Conservation (phyloP, 2,888 invertebrate species). For the Cephus pygmeus region DNA sequence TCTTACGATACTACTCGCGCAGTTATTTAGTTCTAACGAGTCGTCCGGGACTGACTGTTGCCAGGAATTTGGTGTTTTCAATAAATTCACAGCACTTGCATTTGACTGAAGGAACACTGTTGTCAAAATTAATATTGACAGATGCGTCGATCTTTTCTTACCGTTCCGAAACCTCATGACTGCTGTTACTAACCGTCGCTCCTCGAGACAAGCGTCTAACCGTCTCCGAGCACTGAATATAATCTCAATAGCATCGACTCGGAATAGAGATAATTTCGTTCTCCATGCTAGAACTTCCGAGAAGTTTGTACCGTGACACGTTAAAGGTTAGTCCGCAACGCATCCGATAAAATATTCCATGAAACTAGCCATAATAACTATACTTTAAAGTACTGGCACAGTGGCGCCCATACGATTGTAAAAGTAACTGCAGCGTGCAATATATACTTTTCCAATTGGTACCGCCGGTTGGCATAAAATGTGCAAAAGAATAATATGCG, state of each 20-base stretch:
- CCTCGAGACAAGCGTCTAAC: neutral
- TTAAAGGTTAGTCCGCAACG: neutral
- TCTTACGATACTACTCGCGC: neutral
- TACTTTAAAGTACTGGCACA: neutral
- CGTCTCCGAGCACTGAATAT: neutral
- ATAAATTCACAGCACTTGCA: neutral
- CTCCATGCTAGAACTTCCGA: neutral
- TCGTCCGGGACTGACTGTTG: neutral
- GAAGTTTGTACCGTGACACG: neutral
- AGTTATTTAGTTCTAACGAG: neutral
- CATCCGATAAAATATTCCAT: neutral
- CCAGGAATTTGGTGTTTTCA: neutral
- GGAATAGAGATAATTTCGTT: neutral
- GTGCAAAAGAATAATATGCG: neutral
- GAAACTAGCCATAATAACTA: neutral
- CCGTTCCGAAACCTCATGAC: neutral
- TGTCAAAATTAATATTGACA: neutral
- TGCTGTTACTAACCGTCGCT: neutral
- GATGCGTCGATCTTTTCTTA: neutral
- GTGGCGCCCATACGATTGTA: neutral
- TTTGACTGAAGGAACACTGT: neutral
- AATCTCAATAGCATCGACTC: neutral
- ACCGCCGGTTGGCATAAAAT: neutral
- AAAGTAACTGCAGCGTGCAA: neutral
- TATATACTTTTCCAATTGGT: neutral